Evolutionary conservation across 2,113 vertebrate species (phyloP).

Genomic region (Theristicus caerulescens): DNA sequence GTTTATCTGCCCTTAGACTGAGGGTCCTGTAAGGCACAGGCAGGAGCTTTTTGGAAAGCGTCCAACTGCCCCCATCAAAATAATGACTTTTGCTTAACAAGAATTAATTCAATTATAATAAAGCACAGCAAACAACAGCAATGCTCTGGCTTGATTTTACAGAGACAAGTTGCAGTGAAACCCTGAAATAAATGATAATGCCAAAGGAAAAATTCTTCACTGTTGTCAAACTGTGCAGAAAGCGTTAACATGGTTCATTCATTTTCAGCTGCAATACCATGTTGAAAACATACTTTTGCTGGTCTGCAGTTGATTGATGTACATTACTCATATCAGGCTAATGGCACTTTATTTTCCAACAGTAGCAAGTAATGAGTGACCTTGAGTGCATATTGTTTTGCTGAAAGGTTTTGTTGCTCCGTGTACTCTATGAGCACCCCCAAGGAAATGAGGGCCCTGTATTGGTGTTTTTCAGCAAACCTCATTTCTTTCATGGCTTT

Average conservation of each 20-base stretch:
- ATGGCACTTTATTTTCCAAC: constrained; percentile 83
- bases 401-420: constrained; percentile 78
- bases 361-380: constrained; percentile 85
- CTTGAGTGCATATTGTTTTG: constrained; percentile 84
- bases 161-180: constrained; percentile 39
- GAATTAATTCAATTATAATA: not conserved
- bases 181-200: constrained; percentile 62
- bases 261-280: constrained; percentile 69
- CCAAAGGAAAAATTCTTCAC: constrained; percentile 66
- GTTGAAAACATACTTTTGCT: constrained; percentile 74
- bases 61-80: not conserved
- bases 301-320: constrained; percentile 78
- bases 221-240: constrained; percentile 69
- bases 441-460: constrained; percentile 88
- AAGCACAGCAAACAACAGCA: not conserved
- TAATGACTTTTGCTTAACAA: not conserved
- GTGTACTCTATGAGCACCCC: constrained; percentile 77
- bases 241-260: constrained; percentile 73
- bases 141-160: not conserved
- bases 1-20: not conserved
- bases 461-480: constrained; percentile 86
- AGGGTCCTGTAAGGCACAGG: not conserved
- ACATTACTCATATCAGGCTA: constrained; percentile 78
- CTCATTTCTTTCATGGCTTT: constrained; percentile 89
- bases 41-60: not conserved